Percentiles rank a stretch among this genome's conserved stretches.
Evolutionary conservation across 2,113 vertebrate genomes (phyloP).

Genomic region (Ictalurus punctatus): DNA sequence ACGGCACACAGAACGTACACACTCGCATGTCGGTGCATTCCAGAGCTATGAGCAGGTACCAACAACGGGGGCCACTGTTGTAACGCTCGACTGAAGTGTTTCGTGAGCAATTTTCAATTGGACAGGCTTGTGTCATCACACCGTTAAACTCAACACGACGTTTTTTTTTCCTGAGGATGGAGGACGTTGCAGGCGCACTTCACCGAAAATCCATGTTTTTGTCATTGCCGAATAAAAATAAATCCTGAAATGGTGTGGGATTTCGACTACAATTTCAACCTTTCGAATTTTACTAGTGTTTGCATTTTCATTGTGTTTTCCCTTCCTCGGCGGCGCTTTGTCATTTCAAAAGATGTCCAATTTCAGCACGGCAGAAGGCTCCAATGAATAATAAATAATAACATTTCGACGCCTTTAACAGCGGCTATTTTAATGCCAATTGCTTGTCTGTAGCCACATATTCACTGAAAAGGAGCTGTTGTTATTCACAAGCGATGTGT

Average conservation of each 20-base stretch:
- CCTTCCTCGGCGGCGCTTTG: conserved; percentile 54
- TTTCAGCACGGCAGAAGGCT: conserved; percentile 32
- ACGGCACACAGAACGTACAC: not conserved
- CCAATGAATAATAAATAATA: not conserved
- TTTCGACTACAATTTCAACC: conserved; percentile 26
- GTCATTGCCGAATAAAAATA: conserved; percentile 54
- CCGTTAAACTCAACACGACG: not conserved
- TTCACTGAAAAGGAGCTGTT: conserved; percentile 52
- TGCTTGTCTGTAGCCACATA: not conserved
- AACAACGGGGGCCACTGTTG: conserved; percentile 58
- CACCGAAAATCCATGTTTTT: conserved; percentile 41
- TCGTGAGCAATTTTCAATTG: conserved; percentile 58
- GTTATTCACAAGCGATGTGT: conserved; percentile 58
- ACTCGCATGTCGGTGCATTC: conserved; percentile 38
- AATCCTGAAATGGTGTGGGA: conserved; percentile 44
- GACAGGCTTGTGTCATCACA: conserved; percentile 44
- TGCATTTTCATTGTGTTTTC: conserved; percentile 48
- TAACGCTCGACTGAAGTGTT: conserved; percentile 52
- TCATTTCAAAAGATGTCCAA: conserved; percentile 42
- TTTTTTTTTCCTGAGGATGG: conserved; percentile 19
- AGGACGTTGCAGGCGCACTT: conserved; percentile 24
- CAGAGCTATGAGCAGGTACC: conserved; percentile 62
- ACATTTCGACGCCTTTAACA: not conserved
- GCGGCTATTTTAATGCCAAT: not conserved
- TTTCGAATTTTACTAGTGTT: conserved; percentile 39